Conservation (phyloP, 2,113 vertebrate species). For the Stigmatopora argus region DNA sequence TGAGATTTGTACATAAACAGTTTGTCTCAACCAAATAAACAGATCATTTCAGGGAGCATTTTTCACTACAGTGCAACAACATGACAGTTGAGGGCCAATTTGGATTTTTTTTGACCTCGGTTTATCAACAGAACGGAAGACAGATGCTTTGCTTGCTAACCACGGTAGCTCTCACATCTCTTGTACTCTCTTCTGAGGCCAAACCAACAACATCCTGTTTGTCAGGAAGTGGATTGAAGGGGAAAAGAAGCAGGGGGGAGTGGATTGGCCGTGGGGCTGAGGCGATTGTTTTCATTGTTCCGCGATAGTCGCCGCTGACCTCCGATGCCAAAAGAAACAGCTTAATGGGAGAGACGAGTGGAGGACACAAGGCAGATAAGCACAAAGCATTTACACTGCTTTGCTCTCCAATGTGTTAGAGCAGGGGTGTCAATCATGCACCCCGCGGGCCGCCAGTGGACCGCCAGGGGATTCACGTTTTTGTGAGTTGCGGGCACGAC, state of each 20-base stretch:
- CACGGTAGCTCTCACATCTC: conserved; percentile 8
- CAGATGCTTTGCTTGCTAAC: conserved; percentile 17
- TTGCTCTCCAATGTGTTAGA: conserved; percentile 59
- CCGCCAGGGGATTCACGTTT: no score
- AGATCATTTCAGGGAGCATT: conserved; percentile 17
- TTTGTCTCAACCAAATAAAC: not conserved
- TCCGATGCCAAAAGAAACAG: conserved; percentile 54
- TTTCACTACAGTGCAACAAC: not conserved
- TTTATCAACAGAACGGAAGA: conserved; percentile 12
- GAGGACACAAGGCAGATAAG: conserved; percentile 23
- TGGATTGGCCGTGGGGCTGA: conserved; percentile 15
- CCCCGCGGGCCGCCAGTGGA: no score
- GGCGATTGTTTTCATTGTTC: conserved; percentile 65
- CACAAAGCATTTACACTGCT: conserved; percentile 1
- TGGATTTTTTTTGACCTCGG: not conserved
- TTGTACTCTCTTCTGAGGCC: conserved; percentile 37
- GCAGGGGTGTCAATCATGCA: no score
- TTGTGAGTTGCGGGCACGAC: no score
- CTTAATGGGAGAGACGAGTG: conserved; percentile 4
- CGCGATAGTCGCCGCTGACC: conserved; percentile 35
- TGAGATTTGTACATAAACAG: not conserved
- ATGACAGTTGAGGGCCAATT: not conserved
- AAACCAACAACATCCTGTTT: conserved; percentile 70
- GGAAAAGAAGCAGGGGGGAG: conserved; percentile 19
- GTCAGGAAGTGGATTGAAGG: conserved; percentile 52